Percentiles rank a stretch among this genome's conserved stretches.
Conservation (phyloP, 2,797 vertebrate genomes). For the Bryconaethiops microstoma region DNA sequence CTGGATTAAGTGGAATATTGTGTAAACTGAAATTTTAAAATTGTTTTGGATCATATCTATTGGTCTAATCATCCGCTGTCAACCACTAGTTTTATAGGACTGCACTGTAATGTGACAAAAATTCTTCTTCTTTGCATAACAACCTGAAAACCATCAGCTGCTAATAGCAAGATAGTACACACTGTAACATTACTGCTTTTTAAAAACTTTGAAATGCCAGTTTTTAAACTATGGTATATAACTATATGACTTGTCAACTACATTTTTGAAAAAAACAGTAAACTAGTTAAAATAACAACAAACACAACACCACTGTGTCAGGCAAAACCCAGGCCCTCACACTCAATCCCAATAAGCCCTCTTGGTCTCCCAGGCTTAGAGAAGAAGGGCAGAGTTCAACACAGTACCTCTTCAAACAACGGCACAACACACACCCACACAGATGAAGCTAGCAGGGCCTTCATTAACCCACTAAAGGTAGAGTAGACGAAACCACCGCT, state of each 20-base stretch:
- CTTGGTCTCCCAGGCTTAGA: neutral
- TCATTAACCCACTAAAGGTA: constrained; percentile 16
- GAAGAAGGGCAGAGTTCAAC: neutral
- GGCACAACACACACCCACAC: constrained; percentile 3
- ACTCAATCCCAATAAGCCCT: neutral
- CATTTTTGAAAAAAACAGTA: neutral
- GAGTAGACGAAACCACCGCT: neutral
- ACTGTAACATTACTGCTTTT: no score
- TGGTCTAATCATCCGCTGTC: neutral
- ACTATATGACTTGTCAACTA: no score
- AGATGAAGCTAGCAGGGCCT: neutral
- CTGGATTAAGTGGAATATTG: no score
- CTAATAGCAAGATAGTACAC: no score
- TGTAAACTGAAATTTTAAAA: no score
- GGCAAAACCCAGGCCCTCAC: neutral
- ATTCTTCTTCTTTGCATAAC: neutral
- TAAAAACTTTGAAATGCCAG: no score
- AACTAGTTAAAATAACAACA: neutral
- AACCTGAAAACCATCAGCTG: no score
- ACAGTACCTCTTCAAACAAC: neutral
- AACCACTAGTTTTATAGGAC: neutral
- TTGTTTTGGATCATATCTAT: no score
- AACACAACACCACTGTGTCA: neutral
- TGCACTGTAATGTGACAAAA: neutral
- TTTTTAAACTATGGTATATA: no score